phyloP scores from a whole-genome alignment of 2,888 invertebrate genomes.

The Drosophila tripunctata region DNA sequence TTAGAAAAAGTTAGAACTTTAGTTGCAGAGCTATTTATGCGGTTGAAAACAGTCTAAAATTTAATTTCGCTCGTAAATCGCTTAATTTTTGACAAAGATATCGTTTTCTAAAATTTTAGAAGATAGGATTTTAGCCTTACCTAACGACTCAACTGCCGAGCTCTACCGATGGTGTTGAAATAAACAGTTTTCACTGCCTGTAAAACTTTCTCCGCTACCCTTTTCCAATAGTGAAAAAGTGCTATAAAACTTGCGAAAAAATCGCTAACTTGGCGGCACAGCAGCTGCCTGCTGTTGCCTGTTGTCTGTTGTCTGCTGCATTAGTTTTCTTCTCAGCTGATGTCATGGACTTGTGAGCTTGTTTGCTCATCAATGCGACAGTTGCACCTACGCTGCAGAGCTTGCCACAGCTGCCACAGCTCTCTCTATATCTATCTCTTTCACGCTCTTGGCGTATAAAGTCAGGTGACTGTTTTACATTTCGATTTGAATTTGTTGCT shows the following conservation, averaged over 20 bases:
- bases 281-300: neutral
- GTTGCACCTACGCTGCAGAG: constrained; percentile 31
- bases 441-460: constrained; percentile 12
- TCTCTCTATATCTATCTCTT: neutral
- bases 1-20: too few species aligned
- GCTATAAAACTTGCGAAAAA: neutral
- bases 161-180: too few species aligned
- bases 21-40: too few species aligned
- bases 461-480: constrained; percentile 50
- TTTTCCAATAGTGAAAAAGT: neutral
- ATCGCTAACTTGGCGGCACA: neutral
- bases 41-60: too few species aligned
- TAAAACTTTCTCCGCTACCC: neutral
- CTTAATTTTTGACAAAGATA: too few species aligned
- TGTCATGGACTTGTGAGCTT: constrained; percentile 66
- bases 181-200: too few species aligned
- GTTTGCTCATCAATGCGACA: constrained; percentile 56
- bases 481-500: constrained; percentile 62
- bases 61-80: too few species aligned
- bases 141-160: too few species aligned
- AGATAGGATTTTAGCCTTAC: too few species aligned
- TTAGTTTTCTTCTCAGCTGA: constrained; percentile 9
- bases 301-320: neutral
- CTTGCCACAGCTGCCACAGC: constrained; percentile 3
- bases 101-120: too few species aligned